These are phyloP conservation scores for Ceratitis capitata DNA, from an alignment of 1,140 invertebrate species.

Conservation along the genomic window DNA sequence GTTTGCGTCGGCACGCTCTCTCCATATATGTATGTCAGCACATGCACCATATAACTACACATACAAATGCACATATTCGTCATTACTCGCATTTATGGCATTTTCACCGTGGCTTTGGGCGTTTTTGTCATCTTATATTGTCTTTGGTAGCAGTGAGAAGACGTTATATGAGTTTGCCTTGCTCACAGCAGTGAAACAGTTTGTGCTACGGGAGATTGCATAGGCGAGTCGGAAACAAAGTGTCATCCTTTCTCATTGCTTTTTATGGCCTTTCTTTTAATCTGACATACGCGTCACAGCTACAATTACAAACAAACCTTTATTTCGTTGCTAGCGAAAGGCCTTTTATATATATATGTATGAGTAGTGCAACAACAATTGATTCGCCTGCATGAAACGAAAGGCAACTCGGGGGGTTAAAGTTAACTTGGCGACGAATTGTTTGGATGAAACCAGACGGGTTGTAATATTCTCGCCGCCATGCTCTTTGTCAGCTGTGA, in stretches of 20 bases:
- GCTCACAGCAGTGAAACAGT: not conserved
- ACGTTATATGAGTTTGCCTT: not conserved
- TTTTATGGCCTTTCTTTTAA: conserved; percentile 61
- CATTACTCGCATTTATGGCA: not conserved
- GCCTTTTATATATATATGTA: conserved; percentile 46
- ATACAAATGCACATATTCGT: not conserved
- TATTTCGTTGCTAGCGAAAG: no score
- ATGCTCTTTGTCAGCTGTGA: not conserved
- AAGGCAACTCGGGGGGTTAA: not conserved
- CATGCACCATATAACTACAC: no score
- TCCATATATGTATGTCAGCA: no score
- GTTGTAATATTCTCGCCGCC: not conserved
- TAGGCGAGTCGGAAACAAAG: conserved; percentile 1
- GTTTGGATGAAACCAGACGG: not conserved
- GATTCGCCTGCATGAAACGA: not conserved
- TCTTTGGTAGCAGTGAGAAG: not conserved
- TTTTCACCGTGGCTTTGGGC: conserved; percentile 8
- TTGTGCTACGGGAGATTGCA: conserved; percentile 4
- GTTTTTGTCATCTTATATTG: conserved; percentile 12
- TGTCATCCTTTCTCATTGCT: conserved; percentile 64
- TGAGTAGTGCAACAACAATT: no score
- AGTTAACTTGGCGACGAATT: not conserved
- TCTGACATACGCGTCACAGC: conserved; percentile 64
- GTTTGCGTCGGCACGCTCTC: not conserved
- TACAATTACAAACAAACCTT: not conserved